These are phyloP conservation scores for Mobula birostris DNA, from an alignment of 2,113 vertebrate genomes.

Conservation along the genomic window DNA sequence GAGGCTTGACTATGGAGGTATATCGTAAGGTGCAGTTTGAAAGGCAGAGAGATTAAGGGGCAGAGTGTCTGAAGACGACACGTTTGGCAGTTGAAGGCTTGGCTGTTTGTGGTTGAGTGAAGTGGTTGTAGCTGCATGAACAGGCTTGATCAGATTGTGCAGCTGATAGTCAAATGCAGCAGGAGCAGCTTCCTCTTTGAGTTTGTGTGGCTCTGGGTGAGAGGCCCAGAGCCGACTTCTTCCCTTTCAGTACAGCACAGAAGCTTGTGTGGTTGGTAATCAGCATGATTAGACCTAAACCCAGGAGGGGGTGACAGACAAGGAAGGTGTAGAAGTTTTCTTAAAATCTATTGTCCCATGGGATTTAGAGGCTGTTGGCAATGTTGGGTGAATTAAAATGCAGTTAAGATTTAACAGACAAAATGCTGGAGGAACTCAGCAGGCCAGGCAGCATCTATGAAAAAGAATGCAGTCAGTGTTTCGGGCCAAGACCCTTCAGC, in stretches of 20 bases:
- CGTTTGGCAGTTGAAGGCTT: background rate
- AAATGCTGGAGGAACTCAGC: too few species aligned
- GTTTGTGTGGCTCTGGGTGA: background rate
- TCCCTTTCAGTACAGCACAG: background rate
- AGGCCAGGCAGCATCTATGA: too few species aligned
- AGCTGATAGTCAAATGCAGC: background rate
- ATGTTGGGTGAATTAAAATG: too few species aligned
- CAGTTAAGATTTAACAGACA: too few species aligned
- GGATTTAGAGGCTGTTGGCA: too few species aligned
- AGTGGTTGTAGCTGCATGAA: background rate
- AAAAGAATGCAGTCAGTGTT: too few species aligned
- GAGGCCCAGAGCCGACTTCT: background rate
- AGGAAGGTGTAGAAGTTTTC: too few species aligned
- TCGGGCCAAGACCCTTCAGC: too few species aligned
- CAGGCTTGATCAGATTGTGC: background rate
- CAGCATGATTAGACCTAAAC: too few species aligned
- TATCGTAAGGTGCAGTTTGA: background rate
- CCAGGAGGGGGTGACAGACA: too few species aligned
- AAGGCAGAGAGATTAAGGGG: background rate
- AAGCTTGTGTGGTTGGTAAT: too few species aligned
- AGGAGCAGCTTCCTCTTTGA: constrained; percentile 13
- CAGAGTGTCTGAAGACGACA: background rate
- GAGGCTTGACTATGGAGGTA: background rate
- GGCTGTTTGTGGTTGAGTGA: background rate
- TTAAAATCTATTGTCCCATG: too few species aligned